phyloP scores from a whole-genome alignment of 1,140 invertebrate species.

The Zaprionus kolodkinae region DNA sequence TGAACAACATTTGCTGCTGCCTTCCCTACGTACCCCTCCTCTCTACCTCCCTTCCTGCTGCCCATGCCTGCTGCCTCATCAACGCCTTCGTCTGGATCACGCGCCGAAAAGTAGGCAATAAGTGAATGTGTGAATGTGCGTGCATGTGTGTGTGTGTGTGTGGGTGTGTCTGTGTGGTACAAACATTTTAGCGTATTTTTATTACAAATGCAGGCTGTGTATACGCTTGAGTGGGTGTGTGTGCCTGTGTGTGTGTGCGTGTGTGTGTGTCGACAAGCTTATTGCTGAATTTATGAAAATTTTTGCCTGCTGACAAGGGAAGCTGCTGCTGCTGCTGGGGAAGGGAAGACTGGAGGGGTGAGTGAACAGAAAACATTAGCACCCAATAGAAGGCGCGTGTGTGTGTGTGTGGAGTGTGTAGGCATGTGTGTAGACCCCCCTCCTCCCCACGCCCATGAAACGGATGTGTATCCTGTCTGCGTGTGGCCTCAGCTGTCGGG shows the following conservation, averaged over 20 bases:
- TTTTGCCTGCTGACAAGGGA: conserved; percentile 55
- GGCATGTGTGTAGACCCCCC: conserved; percentile 40
- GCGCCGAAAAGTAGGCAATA: conserved; percentile 77
- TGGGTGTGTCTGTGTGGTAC: conserved; percentile 59
- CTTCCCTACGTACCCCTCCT: not conserved
- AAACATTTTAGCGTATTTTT: conserved; percentile 83
- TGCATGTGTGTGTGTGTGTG: conserved; percentile 26
- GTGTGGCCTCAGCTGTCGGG: conserved; percentile 60
- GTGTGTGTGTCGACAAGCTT: conserved; percentile 66
- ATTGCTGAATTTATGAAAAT: conserved; percentile 81
- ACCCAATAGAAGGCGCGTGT: conserved; percentile 76
- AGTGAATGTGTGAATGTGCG: conserved; percentile 51
- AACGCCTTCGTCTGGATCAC: conserved; percentile 24
- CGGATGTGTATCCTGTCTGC: conserved; percentile 79
- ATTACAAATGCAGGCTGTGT: conserved; percentile 62
- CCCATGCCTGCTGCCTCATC: not conserved
- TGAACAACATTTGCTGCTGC: conserved; percentile 52
- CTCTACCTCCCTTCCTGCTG: too few relatives aligned
- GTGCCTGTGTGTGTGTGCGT: conserved; percentile 28
- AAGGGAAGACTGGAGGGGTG: not conserved
- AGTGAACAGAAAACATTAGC: conserved; percentile 70
- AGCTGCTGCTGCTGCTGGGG: conserved; percentile 7
- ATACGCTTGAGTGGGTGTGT: conserved; percentile 6
- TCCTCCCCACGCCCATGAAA: not conserved
- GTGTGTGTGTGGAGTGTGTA: conserved; percentile 28